Base-by-base conservation (phyloP, 2,888 invertebrate genomes). In the Adelphocoris suturalis region DNA sequence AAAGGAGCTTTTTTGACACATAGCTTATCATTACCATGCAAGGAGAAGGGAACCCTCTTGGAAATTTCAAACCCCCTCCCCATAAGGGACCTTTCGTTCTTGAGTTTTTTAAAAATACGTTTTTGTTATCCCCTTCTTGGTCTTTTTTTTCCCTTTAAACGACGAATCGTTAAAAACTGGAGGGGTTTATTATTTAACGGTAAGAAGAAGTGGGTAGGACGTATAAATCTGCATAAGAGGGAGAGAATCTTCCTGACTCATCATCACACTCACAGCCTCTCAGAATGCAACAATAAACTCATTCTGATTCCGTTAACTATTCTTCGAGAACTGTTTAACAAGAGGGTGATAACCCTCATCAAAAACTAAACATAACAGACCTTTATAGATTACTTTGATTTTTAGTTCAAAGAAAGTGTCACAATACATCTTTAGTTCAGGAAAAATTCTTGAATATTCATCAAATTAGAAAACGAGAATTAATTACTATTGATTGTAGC, bases 1-100 rank as follows among this genome's bases (percentile, higher is more conserved):
- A 47, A 52, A 52, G 82, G 46, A 80, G 86, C 37, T 88, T 88
- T 88, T 88, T 88, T 88, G 88, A 88, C 88, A 88, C 88, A 88
- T 88, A 61, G 88, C 88, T 88, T 78, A 61, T 88, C 88, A 88
- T 88, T 80, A 55, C 55, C 84, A 55, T 23, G 84, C 52, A 84
- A 48, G 52, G 28, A 52, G 48, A 47, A 47, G 47, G 52, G 55
- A 81, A 27, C 46, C 46, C 46, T 55, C 84, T 28, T 84, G 84
- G 52, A 52, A 84, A n/a, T 23, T 55, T 28, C 52, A 0, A 23
- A 37, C 1, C n/a, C 52, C 52, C 52, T 11, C 48, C 27, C 52
- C 28, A 48, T 82, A 48, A 55, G 37, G 55, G 84, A 48, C 46
- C 46, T 37, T 47, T 37, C 48, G 46, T 37, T 48, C 80, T 46